Evolutionary conservation across 2,797 vertebrate genomes (phyloP).

Genomic region (Oreochromis grahami): DNA sequence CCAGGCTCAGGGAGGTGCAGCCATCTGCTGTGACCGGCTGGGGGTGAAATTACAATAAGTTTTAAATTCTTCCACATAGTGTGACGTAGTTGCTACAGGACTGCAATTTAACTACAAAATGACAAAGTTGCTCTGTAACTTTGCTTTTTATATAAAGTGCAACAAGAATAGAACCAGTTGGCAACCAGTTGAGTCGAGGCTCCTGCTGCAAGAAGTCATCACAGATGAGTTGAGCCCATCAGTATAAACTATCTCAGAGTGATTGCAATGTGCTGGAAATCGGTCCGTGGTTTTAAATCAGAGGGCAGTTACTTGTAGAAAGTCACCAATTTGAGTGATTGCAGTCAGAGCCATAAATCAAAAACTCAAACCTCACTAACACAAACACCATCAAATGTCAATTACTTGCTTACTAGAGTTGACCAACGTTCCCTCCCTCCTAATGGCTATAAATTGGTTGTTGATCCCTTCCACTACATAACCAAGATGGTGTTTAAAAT

Average conservation of each 20-base stretch:
- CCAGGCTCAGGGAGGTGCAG: background rate
- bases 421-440: background rate
- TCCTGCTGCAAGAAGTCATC: background rate
- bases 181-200: background rate
- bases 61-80: background rate
- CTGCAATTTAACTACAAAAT: background rate
- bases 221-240: background rate
- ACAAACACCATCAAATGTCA: background rate
- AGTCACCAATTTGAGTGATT: background rate
- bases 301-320: background rate
- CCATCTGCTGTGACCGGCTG: background rate
- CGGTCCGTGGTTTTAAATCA: background rate
- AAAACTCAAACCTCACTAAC: background rate
- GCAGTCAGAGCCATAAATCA: background rate
- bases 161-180: background rate
- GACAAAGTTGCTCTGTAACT: background rate
- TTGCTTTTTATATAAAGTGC: background rate
- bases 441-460: background rate
- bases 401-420: background rate
- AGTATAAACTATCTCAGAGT: background rate
- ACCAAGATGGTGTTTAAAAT: background rate
- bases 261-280: background rate
- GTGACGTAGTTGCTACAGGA: background rate
- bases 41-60: background rate
- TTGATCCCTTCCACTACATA: background rate